Conservation (phyloP, 2,797 vertebrate species). For the Sparus aurata region DNA sequence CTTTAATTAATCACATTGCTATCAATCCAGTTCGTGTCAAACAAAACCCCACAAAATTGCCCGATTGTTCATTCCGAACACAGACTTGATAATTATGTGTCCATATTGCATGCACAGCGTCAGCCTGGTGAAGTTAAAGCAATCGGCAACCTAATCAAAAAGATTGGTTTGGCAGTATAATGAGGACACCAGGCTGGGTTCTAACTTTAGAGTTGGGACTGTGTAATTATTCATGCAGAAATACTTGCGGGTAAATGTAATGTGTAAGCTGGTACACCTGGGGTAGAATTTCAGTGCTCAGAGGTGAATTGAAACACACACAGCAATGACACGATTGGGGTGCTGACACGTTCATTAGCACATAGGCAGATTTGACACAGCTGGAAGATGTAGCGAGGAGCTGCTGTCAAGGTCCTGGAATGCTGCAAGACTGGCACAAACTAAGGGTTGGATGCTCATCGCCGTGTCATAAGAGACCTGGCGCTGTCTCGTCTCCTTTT, state of each 20-base stretch:
- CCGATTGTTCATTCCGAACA: slow-evolving; percentile 16
- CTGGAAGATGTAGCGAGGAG: slow-evolving; percentile 82
- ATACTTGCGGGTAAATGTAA: slow-evolving; percentile 71
- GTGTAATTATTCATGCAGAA: slow-evolving; percentile 73
- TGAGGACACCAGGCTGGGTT: slow-evolving; percentile 47
- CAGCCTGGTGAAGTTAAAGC: slow-evolving; percentile 37
- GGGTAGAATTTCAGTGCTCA: slow-evolving; percentile 72
- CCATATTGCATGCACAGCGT: slow-evolving; percentile 15
- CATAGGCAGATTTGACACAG: slow-evolving; percentile 84
- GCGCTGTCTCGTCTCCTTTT: slow-evolving; percentile 82
- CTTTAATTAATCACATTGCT: slow-evolving; percentile 16
- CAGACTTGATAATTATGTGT: slow-evolving; percentile 27
- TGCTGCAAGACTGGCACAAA: slow-evolving; percentile 85
- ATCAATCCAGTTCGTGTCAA: slow-evolving; percentile 27
- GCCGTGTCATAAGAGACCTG: slow-evolving; percentile 83
- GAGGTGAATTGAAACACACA: slow-evolving; percentile 84
- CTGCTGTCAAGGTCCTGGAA: slow-evolving; percentile 86
- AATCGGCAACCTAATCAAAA: slow-evolving; percentile 46
- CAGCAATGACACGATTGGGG: slow-evolving; percentile 80
- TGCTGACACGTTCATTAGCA: slow-evolving; percentile 84
- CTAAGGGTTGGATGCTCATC: slow-evolving; percentile 85
- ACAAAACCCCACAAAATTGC: background rate
- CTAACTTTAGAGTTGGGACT: slow-evolving; percentile 44
- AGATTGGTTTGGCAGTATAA: slow-evolving; percentile 46
- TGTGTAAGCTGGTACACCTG: slow-evolving; percentile 77